Conservation (phyloP, 2,113 vertebrate genomes). For the Galeopterus variegatus region DNA sequence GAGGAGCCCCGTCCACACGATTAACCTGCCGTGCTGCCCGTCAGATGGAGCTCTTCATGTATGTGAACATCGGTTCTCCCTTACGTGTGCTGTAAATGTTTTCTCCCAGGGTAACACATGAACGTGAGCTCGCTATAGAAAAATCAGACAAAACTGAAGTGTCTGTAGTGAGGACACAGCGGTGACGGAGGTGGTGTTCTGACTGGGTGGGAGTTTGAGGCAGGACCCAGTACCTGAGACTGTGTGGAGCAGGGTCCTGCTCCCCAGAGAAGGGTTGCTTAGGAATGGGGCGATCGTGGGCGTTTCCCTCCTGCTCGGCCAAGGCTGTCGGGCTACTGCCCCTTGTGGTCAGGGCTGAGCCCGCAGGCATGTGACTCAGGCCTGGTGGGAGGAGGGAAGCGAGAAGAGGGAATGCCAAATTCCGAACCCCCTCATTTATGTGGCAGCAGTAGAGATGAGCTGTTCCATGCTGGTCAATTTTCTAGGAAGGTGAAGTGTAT, state of each 20-base stretch:
- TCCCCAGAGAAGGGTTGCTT: neutral
- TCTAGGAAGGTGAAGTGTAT: neutral
- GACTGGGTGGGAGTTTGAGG: neutral
- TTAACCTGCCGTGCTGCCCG: neutral
- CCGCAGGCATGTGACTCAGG: neutral
- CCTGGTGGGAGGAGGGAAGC: neutral
- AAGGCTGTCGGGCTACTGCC: neutral
- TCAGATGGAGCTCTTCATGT: neutral
- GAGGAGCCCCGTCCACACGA: no score
- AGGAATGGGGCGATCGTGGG: accelerated
- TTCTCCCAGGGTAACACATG: neutral
- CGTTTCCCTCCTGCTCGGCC: neutral
- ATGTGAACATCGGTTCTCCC: no score
- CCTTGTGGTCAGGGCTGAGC: neutral
- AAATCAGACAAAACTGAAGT: neutral
- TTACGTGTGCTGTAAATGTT: neutral
- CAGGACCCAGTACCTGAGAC: neutral
- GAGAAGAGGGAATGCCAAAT: neutral
- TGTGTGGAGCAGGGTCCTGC: neutral
- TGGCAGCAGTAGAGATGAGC: neutral
- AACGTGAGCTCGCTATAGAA: neutral
- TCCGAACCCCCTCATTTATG: neutral
- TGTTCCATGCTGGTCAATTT: neutral
- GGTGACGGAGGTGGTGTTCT: neutral
- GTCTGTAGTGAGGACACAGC: neutral